These are phyloP conservation scores for Pocillopora grandis DNA, from an alignment of 92 coral and sea anemone genomes.

Conservation along the genomic window DNA sequence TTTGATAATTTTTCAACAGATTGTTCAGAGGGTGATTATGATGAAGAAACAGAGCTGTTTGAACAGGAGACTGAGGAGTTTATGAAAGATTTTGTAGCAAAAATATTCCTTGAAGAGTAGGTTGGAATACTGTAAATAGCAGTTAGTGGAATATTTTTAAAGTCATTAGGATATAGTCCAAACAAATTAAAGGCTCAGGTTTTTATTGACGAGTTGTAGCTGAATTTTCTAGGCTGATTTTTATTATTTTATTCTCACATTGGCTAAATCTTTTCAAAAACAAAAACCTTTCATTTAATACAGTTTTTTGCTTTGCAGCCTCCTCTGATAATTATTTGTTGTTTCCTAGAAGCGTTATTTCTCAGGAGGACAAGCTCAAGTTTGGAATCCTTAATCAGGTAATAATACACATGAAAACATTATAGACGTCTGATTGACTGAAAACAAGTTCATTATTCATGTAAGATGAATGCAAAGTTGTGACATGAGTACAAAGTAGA, in stretches of 20 bases:
- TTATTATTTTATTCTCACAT: neutral
- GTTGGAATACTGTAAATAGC: neutral
- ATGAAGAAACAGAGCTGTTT: conserved; percentile 81
- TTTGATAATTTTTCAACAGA: neutral
- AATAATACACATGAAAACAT: neutral
- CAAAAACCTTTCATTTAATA: no score
- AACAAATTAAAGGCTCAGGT: neutral
- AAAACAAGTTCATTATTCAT: no score
- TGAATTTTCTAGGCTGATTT: neutral
- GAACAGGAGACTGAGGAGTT: conserved; percentile 81
- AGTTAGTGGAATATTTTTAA: neutral
- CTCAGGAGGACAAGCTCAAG: conserved; percentile 93
- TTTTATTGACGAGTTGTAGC: neutral
- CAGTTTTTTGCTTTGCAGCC: no score
- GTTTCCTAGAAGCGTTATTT: conserved; percentile 54
- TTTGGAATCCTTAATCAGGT: conserved; percentile 98
- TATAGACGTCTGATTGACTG: no score
- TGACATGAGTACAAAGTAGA: no score
- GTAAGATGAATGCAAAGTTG: no score
- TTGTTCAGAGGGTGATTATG: conserved; percentile 52
- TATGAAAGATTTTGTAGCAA: conserved; percentile 82
- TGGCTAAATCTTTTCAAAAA: no score
- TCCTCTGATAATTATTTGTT: neutral
- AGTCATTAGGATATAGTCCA: no score
- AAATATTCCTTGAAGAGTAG: conserved; percentile 81